Evolutionary conservation across 2,113 vertebrate species (phyloP).

Genomic region (Melozone crissalis): DNA sequence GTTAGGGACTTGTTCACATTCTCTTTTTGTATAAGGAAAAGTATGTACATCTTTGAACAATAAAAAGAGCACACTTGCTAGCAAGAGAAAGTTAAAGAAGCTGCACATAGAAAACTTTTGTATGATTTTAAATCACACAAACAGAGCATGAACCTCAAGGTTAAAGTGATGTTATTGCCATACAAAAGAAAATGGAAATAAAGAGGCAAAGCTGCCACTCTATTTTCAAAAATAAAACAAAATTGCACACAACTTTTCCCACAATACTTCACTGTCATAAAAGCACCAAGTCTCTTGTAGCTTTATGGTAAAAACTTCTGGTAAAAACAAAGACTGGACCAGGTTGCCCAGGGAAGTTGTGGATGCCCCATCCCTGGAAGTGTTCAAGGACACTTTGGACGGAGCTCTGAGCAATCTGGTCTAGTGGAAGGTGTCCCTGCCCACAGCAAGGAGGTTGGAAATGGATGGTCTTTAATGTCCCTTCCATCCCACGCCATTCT

Average conservation of each 20-base stretch:
- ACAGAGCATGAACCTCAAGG: neutral
- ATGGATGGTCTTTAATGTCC: no score
- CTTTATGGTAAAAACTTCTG: neutral
- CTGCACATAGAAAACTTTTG: neutral
- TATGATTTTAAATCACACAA: neutral
- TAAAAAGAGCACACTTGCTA: neutral
- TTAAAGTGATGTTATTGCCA: neutral
- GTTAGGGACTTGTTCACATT: neutral
- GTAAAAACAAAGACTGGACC: neutral
- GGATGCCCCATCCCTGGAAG: neutral
- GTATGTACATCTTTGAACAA: neutral
- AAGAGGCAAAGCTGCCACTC: neutral
- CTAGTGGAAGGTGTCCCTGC: neutral
- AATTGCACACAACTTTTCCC: neutral
- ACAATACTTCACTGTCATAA: neutral
- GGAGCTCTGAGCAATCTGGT: neutral
- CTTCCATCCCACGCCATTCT: neutral
- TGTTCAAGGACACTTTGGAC: neutral
- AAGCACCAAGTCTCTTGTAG: neutral
- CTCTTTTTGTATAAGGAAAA: neutral
- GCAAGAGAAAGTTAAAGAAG: neutral
- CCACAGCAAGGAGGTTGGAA: neutral
- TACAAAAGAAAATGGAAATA: neutral
- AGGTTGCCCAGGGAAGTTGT: neutral
- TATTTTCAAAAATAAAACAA: neutral